Conservation (phyloP, 2,888 invertebrate species). For the Cylloceria caligata region DNA sequence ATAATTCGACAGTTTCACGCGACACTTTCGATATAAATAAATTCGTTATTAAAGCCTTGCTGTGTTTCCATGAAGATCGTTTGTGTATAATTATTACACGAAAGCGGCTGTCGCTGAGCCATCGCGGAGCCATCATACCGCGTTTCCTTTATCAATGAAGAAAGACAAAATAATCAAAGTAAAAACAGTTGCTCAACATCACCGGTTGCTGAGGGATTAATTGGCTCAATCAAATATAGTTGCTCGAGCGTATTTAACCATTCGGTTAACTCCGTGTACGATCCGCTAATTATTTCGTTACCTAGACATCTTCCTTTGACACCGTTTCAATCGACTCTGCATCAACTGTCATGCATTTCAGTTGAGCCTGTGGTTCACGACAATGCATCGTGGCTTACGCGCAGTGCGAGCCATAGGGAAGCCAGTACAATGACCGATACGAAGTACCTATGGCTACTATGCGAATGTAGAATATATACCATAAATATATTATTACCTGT, state of each 20-base stretch:
- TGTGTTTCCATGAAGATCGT: neutral
- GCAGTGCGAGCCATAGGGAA: neutral
- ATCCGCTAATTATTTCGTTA: slow-evolving; percentile 74
- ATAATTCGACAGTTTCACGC: too few relatives aligned
- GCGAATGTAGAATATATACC: slow-evolving; percentile 19
- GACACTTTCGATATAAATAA: neutral
- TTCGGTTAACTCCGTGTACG: too few relatives aligned
- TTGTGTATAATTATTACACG: neutral
- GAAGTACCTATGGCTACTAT: neutral
- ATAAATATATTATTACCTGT: slow-evolving; percentile 6
- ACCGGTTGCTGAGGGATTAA: slow-evolving; percentile 56
- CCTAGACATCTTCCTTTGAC: neutral
- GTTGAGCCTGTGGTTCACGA: neutral
- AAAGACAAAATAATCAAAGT: slow-evolving; percentile 46
- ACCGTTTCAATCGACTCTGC: neutral
- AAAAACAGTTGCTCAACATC: slow-evolving; percentile 56
- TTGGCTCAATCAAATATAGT: too few relatives aligned
- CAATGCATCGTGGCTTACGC: neutral
- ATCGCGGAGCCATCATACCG: slow-evolving; percentile 6
- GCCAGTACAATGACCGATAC: neutral
- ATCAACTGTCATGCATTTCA: neutral
- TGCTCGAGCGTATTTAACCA: too few relatives aligned
- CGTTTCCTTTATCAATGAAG: slow-evolving; percentile 57
- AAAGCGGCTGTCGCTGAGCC: neutral
- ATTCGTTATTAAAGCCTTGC: slow-evolving; percentile 12